Percentiles rank a stretch among this genome's conserved stretches.
Conservation (phyloP, 2,113 vertebrate species). For the Tyto alba region DNA sequence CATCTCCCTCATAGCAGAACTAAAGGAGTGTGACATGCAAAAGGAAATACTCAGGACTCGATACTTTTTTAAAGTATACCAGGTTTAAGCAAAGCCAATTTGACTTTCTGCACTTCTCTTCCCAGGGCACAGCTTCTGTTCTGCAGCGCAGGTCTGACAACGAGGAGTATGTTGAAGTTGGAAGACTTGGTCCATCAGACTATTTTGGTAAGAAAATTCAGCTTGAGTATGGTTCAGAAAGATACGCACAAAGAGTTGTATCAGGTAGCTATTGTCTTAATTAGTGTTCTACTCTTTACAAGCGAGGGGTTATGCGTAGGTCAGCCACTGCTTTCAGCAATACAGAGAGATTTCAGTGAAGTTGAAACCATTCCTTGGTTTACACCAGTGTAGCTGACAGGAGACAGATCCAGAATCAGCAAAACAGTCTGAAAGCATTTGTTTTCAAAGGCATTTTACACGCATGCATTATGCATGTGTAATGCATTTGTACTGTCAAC, state of each 20-base stretch:
- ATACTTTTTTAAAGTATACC: background rate
- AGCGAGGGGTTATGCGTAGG: background rate
- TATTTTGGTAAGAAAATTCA: constrained; percentile 88
- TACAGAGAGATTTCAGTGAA: background rate
- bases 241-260: background rate
- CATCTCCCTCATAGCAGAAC: background rate
- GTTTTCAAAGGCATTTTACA: constrained; percentile 49
- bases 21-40: background rate
- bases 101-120: background rate
- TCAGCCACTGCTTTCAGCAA: background rate
- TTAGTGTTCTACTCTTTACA: background rate
- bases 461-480: constrained; percentile 54
- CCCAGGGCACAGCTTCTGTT: constrained; percentile 91
- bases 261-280: background rate
- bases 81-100: background rate
- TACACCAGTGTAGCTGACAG: background rate
- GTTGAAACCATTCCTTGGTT: background rate
- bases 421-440: constrained; percentile 33
- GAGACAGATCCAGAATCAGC: constrained; percentile 29
- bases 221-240: background rate
- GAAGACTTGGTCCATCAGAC: constrained; percentile 93
- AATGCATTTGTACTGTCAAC: constrained; percentile 37
- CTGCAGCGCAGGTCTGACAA: constrained; percentile 94
- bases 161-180: constrained; percentile 95
- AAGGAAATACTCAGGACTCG: background rate